Base-by-base conservation (phyloP, 2,797 vertebrate species). In the Uromys caudimaculatus region DNA sequence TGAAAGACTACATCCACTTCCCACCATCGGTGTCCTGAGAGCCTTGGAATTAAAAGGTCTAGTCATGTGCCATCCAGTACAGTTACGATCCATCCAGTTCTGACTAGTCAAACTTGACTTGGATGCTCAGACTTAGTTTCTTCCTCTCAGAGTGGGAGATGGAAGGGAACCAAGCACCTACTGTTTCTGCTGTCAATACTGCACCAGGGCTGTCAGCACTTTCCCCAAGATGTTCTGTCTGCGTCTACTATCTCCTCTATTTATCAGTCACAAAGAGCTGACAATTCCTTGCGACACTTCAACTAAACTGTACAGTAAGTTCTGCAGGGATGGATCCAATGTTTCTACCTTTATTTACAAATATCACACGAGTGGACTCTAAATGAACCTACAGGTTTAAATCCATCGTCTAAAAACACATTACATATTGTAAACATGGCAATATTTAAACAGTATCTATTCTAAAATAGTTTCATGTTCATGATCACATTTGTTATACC, bases 401-500 rank as follows among this genome's bases (percentile, higher is more conserved):
- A 98, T 98, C 98, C 98, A 98, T 98, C 89, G 14, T 98, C 98
- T 98, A 98, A 97, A 98, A 97, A 98, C 96, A 97, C 96, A 97
- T 97, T 98, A 98, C 97, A 96, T 98, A 98, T 97, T 98, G 98
- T 98, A 99, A 98, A 98, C 98, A 98, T 98, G 97, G 98, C 98
- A 98, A 98, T 98, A 98, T 98, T 98, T 98, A 98, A 98, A 98
- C 97, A 97, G 97, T 98, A 98, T 98, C 98, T 99, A 99, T 97
- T 97, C 98, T 99, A 98, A 98, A 98, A 97, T 98, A 98, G 98
- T 98, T 98, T 97, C 97, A 97, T 98, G 98, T 98, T 86, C 97
- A 98, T 98, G 98, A 98, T 97, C 98, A 98, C 98, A 98, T 97
- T 97, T 97, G 93, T 98, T 98, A 98, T 98, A 98, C 98, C 98